Evolutionary conservation across 2,797 vertebrate genomes (phyloP).

Genomic region (Cirrhinus molitorella): DNA sequence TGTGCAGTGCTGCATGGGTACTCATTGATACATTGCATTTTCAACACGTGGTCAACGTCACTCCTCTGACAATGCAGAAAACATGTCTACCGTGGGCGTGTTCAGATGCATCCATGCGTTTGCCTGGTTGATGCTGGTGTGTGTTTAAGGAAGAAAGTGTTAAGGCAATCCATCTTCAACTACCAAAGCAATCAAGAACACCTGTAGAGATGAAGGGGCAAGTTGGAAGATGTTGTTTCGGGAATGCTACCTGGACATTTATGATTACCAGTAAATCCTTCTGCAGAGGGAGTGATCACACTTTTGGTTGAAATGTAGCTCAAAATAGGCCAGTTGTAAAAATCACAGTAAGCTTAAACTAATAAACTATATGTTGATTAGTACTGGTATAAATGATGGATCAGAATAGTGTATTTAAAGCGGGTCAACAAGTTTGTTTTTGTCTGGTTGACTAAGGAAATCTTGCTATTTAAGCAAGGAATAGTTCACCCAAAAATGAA

Average conservation of each 20-base stretch:
- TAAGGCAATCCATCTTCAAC: background rate
- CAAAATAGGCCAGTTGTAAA: background rate
- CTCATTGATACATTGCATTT: slow-evolving; percentile 24
- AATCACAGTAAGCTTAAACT: background rate
- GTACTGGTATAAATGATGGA: background rate
- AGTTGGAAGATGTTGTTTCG: background rate
- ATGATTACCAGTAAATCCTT: background rate
- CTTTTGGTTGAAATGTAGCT: slow-evolving; percentile 5
- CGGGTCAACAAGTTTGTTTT: background rate
- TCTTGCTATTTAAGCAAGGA: background rate
- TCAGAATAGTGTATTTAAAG: background rate
- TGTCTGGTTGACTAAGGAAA: background rate
- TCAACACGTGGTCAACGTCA: slow-evolving; percentile 48
- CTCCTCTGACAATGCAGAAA: slow-evolving; percentile 50
- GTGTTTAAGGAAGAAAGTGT: slow-evolving; percentile 15
- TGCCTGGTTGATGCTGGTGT: background rate
- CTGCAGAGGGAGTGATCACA: background rate
- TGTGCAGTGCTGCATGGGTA: slow-evolving; percentile 7
- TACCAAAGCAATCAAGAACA: slow-evolving; percentile 1
- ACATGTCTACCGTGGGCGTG: slow-evolving; percentile 33
- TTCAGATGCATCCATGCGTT: slow-evolving; percentile 15
- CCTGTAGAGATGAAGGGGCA: slow-evolving; percentile 5
- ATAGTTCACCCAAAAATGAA: background rate
- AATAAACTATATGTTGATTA: background rate
- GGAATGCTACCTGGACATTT: background rate